Base-by-base conservation (phyloP, 2,888 invertebrate genomes). In the Epiblema foenella region DNA sequence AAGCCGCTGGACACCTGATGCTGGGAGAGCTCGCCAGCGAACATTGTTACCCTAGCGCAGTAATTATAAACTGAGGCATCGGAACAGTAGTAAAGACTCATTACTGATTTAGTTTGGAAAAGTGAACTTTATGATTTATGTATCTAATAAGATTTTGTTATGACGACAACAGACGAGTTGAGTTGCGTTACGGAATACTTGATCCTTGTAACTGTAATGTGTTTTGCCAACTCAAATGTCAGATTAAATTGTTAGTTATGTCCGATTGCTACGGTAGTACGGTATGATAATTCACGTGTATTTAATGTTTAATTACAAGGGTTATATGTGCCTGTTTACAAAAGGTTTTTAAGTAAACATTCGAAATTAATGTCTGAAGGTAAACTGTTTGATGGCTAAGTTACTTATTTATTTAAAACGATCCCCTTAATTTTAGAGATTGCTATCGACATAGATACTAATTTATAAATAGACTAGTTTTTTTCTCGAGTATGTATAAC, bases 191-290 rank as follows among this genome's bases (percentile, higher is more conserved):
- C 12, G 18, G 37, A 37, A 51, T 51, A 12, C 33, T 51, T 64
- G 64, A 64, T 54, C 39, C 52, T 64, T 64, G 63, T 63, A 63
- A 64, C 24, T 24, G 24, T 24, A 24, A 37, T 18, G 37, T 20
- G 52, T 64, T 64, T 64, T 64, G 20, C 39, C 39, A 52, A 64
- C n/a, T 8, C 20, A 64, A 64, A 64, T 52, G 64, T 39, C 64
- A 54, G n/a, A 39, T 54, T 24, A 54, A 64, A 64, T 64, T 64
- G 15, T 37, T n/a, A 51, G 18, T 12, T 33, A 20, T 63, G 20
- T 52, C 9, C 17, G 51, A 37, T 15, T 18, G 33, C 37, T 52
- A 37, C 18, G 11, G 20, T 52, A 15, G 37, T 52, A 37, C 18
- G 11, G 20, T 52, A 15, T 18, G 3, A 18, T 10, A 4, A 11